Conservation (phyloP, 2,888 invertebrate species). For the Azorinus chamasolen region DNA sequence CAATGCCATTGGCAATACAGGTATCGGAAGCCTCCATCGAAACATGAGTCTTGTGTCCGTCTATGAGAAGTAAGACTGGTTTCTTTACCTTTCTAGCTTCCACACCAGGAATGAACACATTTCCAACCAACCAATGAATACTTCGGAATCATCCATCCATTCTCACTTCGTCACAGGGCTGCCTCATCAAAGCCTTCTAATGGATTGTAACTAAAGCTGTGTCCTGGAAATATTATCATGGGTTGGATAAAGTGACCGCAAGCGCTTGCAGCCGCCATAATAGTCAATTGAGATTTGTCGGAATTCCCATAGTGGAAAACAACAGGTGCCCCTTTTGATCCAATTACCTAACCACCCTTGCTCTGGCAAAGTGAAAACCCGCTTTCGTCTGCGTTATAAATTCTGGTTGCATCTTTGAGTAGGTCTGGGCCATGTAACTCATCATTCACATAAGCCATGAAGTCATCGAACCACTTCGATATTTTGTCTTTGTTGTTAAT, state of each 20-base stretch:
- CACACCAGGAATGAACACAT: constrained; percentile 24
- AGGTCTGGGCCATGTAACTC: constrained; percentile 20
- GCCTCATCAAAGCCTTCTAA: constrained; percentile 43
- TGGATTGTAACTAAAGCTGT: constrained; percentile 33
- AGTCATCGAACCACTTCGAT: constrained; percentile 18
- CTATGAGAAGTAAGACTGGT: constrained; percentile 40
- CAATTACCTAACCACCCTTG: constrained; percentile 18
- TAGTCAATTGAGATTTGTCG: constrained; percentile 25
- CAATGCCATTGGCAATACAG: constrained; percentile 37
- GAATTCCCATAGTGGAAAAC: constrained; percentile 29
- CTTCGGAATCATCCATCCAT: constrained; percentile 36
- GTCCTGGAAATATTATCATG: constrained; percentile 44
- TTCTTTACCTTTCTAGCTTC: constrained; percentile 21
- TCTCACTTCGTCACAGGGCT: constrained; percentile 13
- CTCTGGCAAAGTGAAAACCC: constrained; percentile 27
- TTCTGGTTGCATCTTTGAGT: constrained; percentile 9
- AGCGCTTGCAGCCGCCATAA: constrained; percentile 39
- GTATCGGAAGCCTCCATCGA: constrained; percentile 35
- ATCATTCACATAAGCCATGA: constrained; percentile 11
- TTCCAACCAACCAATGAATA: constrained; percentile 35
- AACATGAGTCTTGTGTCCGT: constrained; percentile 56
- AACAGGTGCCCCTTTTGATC: constrained; percentile 21
- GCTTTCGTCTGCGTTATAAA: constrained; percentile 32
- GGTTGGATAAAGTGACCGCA: constrained; percentile 29
- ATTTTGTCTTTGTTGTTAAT: too few species aligned